Evolutionary conservation across 2,797 vertebrate genomes (phyloP).

Genomic region (Cynodonichthys magdalenae): DNA sequence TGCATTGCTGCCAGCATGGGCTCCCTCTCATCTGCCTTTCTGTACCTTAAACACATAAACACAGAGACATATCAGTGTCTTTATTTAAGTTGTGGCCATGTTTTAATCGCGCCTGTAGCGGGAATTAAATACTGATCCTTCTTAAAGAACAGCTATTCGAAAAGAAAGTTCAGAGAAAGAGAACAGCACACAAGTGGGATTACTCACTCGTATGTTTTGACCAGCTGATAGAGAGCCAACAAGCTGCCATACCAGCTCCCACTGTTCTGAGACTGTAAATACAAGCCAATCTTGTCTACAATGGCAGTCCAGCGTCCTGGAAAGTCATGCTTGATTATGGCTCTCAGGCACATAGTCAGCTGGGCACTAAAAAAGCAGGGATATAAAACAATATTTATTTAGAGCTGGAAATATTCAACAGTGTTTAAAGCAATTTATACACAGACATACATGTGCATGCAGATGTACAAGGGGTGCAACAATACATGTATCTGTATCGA

Average conservation of each 20-base stretch:
- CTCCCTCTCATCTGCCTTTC: conserved; percentile 93
- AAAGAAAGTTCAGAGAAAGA: no score
- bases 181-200: not conserved
- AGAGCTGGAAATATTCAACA: no score
- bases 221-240: conserved; percentile 94
- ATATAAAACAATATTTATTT: not conserved
- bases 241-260: conserved; percentile 95
- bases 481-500: no score
- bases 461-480: no score
- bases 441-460: no score
- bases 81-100: not conserved
- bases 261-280: conserved; percentile 90
- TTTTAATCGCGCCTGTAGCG: not conserved
- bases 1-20: conserved; percentile 96
- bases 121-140: no score
- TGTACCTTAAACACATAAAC: conserved; percentile 81
- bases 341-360: conserved; percentile 93
- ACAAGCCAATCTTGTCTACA: conserved; percentile 93
- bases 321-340: conserved; percentile 96
- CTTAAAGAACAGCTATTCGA: no score
- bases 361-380: conserved; percentile 81
- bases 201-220: conserved; percentile 99
- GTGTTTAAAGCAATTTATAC: no score
- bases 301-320: conserved; percentile 95
- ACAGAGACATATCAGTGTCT: not conserved